Evolutionary conservation across 2,888 invertebrate genomes (phyloP).

Genomic region (Ypsolopha scabrella): DNA sequence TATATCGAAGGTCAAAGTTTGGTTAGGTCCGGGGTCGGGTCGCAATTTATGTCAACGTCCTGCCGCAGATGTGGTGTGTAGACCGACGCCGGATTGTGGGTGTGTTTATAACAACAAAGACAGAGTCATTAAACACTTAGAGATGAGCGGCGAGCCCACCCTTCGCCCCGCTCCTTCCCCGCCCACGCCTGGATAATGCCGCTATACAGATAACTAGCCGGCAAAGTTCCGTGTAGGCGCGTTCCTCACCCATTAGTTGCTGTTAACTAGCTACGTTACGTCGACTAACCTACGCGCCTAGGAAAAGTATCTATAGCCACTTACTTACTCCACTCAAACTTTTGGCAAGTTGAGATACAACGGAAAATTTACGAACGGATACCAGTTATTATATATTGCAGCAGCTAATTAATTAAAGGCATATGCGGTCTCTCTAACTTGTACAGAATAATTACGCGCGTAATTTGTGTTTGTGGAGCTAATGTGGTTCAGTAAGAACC

Average conservation of each 20-base stretch:
- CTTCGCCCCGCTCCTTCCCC: constrained; percentile 7
- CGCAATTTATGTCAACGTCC: constrained; percentile 45
- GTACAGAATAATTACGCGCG: not conserved
- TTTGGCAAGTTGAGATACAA: too few relatives aligned
- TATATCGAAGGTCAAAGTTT: constrained; percentile 35
- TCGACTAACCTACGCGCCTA: not conserved
- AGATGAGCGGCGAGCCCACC: constrained; percentile 25
- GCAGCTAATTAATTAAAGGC: not conserved
- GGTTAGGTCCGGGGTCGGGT: constrained; percentile 39
- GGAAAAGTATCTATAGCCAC: not conserved
- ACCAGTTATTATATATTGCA: not conserved
- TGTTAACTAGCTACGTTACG: not conserved
- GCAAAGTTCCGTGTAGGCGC: constrained; percentile 1
- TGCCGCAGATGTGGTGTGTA: constrained; percentile 37
- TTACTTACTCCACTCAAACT: not conserved
- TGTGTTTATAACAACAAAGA: constrained; percentile 54
- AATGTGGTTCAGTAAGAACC: not conserved
- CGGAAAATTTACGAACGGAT: not conserved
- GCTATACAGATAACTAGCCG: constrained; percentile 11
- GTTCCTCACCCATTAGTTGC: not conserved
- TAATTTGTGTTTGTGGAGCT: too few relatives aligned
- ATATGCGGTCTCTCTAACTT: not conserved
- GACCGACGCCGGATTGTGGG: constrained; percentile 29
- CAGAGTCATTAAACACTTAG: constrained; percentile 53
- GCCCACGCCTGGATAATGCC: constrained; percentile 22